phyloP scores from a whole-genome alignment of 2,888 invertebrate genomes.

The Magallana nippona region DNA sequence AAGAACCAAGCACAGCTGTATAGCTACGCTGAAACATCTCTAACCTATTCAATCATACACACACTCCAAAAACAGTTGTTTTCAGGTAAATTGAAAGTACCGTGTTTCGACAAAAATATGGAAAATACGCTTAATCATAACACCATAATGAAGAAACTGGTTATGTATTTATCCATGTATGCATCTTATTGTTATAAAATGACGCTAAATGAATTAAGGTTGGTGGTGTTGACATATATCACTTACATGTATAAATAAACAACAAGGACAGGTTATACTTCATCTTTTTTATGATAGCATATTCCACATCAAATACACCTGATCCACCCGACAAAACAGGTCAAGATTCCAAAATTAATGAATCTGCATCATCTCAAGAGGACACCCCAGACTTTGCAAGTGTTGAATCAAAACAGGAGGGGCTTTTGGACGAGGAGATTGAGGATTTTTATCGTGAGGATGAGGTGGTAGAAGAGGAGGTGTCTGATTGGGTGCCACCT shows the following conservation, averaged over 20 bases:
- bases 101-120: too few relatives aligned
- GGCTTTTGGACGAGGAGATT: slow-evolving; percentile 36
- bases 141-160: too few relatives aligned
- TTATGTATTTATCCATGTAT: too few relatives aligned
- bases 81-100: not conserved
- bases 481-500: slow-evolving; percentile 43
- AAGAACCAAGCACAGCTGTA: not conserved
- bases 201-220: too few relatives aligned
- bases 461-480: slow-evolving; percentile 39
- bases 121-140: too few relatives aligned
- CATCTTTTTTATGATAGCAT: not conserved
- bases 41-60: slow-evolving; percentile 7
- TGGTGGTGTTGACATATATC: too few relatives aligned
- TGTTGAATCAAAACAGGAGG: slow-evolving; percentile 20
- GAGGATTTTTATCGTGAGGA: slow-evolving; percentile 52
- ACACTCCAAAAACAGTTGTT: not conserved
- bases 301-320: not conserved
- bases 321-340: not conserved
- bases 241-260: too few relatives aligned
- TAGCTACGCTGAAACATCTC: not conserved
- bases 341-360: not conserved
- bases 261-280: too few relatives aligned
- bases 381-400: not conserved
- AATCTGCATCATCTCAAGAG: not conserved
- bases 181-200: too few relatives aligned